Evolutionary conservation across 2,797 vertebrate genomes (phyloP).

Genomic region (Streptopelia turtur): DNA sequence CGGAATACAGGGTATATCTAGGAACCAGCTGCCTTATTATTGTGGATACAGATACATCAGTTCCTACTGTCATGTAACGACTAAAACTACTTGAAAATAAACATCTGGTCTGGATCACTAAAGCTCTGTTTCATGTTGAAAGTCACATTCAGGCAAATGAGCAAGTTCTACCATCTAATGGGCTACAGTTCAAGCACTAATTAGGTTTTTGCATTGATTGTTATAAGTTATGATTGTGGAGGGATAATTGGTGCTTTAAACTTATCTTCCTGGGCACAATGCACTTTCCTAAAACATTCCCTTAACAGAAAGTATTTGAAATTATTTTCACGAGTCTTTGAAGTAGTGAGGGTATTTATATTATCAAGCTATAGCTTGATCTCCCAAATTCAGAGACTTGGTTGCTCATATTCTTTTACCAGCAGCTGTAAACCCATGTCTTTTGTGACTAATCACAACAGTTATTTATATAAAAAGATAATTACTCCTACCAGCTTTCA

Average conservation of each 20-base stretch:
- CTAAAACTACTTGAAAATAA: not conserved
- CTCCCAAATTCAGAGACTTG: not conserved
- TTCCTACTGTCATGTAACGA: not conserved
- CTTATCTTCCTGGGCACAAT: not conserved
- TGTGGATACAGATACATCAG: slow-evolving; percentile 64
- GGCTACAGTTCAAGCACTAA: not conserved
- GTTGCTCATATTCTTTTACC: not conserved
- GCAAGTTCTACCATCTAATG: not conserved
- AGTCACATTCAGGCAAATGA: not conserved
- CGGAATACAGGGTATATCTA: slow-evolving; percentile 82
- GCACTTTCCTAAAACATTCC: not conserved
- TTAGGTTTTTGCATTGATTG: not conserved
- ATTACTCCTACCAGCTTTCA: not conserved
- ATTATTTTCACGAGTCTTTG: not conserved
- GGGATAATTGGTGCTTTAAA: not conserved
- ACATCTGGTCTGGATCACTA: not conserved
- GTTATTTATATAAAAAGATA: not conserved
- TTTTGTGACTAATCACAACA: not conserved
- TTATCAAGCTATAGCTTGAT: not conserved
- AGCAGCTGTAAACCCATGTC: rapidly evolving
- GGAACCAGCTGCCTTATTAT: slow-evolving; percentile 78
- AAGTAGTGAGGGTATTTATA: not conserved
- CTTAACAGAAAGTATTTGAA: not conserved
- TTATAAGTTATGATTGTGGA: not conserved
- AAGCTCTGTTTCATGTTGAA: not conserved